phyloP scores from a whole-genome alignment of 37 sponge, comb jelly and placozoan genomes.

The Halichondria panicea region DNA sequence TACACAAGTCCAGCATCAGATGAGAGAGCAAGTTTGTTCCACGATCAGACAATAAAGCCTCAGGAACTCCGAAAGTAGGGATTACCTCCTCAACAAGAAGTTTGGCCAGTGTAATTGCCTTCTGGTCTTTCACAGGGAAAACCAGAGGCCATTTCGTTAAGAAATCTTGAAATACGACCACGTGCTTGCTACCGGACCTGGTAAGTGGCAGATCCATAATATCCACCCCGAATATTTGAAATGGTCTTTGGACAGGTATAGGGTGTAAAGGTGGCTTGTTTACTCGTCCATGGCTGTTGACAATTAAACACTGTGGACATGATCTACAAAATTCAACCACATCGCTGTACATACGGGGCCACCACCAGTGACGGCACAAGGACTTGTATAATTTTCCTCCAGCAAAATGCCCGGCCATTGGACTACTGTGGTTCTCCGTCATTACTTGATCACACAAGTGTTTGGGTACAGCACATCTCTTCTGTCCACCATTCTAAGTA shows the following conservation, averaged over 20 bases:
- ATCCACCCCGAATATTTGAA: slow-evolving; percentile 44
- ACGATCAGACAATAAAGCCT: too few species aligned
- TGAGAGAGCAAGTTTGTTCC: too few species aligned
- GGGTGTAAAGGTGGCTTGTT: slow-evolving; percentile 50
- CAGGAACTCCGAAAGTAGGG: too few species aligned
- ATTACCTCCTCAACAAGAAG: too few species aligned
- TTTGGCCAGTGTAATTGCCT: too few species aligned
- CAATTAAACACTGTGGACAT: slow-evolving; percentile 65
- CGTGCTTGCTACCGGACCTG: too few species aligned
- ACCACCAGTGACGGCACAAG: slow-evolving; percentile 37
- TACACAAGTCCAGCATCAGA: too few species aligned
- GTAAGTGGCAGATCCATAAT: too few species aligned
- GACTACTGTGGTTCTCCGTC: slow-evolving; percentile 47
- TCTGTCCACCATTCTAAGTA: slow-evolving; percentile 19
- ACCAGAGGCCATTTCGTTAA: too few species aligned
- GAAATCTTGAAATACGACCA: too few species aligned
- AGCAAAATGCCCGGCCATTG: slow-evolving; percentile 62
- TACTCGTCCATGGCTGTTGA: neutral
- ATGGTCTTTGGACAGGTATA: slow-evolving; percentile 56
- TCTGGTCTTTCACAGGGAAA: too few species aligned
- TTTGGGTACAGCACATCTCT: slow-evolving; percentile 51
- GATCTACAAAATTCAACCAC: neutral
- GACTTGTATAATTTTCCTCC: slow-evolving; percentile 30
- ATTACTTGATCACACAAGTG: slow-evolving; percentile 35
- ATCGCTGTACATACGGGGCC: slow-evolving; percentile 62